phyloP scores from a whole-genome alignment of 2,113 vertebrate species.

The Scartelaos histophorus region DNA sequence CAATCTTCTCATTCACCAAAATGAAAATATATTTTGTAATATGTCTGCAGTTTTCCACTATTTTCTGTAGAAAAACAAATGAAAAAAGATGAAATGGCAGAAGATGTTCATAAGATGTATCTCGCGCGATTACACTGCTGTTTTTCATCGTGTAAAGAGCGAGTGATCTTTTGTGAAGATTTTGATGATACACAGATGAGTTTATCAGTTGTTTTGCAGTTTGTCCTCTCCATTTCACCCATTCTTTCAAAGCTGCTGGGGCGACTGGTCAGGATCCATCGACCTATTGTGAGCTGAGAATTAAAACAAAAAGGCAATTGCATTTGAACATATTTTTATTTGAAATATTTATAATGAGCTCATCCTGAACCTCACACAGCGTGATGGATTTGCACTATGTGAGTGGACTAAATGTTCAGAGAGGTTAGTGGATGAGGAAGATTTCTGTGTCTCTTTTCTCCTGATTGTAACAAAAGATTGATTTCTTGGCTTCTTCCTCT shows the following conservation, averaged over 20 bases:
- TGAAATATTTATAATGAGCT: no score
- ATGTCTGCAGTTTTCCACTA: not conserved
- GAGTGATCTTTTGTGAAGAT: not conserved
- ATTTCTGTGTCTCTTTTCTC: no score
- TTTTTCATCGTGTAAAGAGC: not conserved
- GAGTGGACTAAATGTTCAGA: no score
- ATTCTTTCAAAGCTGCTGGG: no score
- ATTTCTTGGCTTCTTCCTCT: no score
- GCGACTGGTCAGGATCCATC: no score
- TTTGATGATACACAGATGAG: not conserved
- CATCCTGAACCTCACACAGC: not conserved
- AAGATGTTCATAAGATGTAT: not conserved
- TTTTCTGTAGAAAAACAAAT: conserved; percentile 20
- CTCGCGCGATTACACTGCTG: not conserved
- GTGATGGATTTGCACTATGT: no score
- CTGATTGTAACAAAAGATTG: no score
- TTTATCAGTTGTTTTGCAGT: no score
- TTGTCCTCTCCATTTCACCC: no score
- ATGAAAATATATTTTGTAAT: not conserved
- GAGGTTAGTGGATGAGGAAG: no score
- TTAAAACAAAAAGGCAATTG: not conserved
- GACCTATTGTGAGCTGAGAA: no score
- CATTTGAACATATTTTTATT: not conserved
- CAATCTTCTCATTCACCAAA: not conserved
- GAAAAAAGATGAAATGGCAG: conserved; percentile 40